Evolutionary conservation across 2,797 vertebrate species (phyloP).

Genomic region (Melopsittacus undulatus): DNA sequence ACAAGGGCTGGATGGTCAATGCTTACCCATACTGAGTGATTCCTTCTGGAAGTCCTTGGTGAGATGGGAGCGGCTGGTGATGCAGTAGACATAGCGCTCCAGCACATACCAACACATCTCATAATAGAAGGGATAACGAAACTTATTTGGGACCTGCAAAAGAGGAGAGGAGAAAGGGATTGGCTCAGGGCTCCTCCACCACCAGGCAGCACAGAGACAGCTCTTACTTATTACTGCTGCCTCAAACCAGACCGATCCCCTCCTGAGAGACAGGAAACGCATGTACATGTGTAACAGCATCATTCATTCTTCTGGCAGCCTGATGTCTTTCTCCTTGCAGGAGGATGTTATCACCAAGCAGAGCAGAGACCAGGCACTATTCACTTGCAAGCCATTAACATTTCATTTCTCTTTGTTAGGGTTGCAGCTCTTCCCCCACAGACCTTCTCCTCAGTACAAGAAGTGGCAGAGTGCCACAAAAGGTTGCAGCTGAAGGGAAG

Average conservation of each 20-base stretch:
- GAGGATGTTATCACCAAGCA: neutral
- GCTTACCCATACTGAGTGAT: constrained; percentile 92
- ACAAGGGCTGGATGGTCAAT: neutral
- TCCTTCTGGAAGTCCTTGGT: constrained; percentile 96
- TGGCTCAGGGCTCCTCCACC: neutral
- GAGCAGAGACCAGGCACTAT: neutral
- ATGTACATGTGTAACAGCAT: neutral
- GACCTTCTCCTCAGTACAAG: neutral
- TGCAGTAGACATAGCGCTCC: constrained; percentile 94
- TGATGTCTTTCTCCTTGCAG: neutral
- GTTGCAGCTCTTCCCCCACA: neutral
- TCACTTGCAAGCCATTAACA: neutral
- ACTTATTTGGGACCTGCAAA: constrained; percentile 93
- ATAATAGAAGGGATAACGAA: constrained; percentile 97
- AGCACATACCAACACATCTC: constrained; percentile 99
- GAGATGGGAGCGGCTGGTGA: constrained; percentile 91
- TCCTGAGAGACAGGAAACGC: neutral
- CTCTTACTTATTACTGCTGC: neutral
- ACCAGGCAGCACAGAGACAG: neutral
- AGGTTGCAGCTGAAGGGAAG: neutral
- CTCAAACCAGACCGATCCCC: neutral
- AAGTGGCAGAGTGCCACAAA: neutral
- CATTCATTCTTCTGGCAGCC: neutral
- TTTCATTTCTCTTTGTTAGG: neutral
- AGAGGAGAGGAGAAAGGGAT: neutral